These are phyloP conservation scores for Cyrtonyx montezumae DNA, from an alignment of 2,113 vertebrate species.

Conservation along the genomic window DNA sequence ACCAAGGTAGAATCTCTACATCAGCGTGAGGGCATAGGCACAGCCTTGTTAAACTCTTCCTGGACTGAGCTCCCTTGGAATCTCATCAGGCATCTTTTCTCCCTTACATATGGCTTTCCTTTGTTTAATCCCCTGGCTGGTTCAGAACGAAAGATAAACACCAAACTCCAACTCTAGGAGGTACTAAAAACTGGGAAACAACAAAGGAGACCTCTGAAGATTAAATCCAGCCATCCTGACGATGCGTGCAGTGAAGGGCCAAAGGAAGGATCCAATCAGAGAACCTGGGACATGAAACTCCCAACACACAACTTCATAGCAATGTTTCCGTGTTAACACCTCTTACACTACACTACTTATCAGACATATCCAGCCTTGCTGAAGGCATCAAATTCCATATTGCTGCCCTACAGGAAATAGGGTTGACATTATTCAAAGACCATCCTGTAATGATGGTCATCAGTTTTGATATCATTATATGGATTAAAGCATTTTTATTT, in stretches of 20 bases:
- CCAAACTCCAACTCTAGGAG: neutral
- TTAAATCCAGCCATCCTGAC: neutral
- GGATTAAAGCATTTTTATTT: neutral
- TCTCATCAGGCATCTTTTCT: neutral
- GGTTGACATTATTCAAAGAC: neutral
- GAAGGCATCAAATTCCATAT: neutral
- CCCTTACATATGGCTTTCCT: neutral
- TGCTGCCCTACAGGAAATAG: neutral
- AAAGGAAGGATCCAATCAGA: neutral
- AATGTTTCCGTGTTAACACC: too few species aligned
- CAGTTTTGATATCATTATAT: neutral
- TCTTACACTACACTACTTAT: accelerated
- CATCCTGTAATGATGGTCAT: neutral
- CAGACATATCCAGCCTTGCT: neutral
- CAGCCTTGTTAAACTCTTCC: neutral
- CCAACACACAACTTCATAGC: neutral
- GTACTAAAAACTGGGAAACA: neutral
- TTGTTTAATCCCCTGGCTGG: neutral
- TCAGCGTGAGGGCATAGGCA: neutral
- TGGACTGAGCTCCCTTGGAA: neutral
- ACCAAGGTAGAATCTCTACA: neutral
- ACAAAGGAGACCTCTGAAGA: neutral
- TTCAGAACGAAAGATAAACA: neutral
- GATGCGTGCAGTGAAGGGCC: neutral
- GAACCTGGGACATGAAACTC: neutral